Conservation (phyloP, 2,797 vertebrate species). For the Sphenodon punctatus region DNA sequence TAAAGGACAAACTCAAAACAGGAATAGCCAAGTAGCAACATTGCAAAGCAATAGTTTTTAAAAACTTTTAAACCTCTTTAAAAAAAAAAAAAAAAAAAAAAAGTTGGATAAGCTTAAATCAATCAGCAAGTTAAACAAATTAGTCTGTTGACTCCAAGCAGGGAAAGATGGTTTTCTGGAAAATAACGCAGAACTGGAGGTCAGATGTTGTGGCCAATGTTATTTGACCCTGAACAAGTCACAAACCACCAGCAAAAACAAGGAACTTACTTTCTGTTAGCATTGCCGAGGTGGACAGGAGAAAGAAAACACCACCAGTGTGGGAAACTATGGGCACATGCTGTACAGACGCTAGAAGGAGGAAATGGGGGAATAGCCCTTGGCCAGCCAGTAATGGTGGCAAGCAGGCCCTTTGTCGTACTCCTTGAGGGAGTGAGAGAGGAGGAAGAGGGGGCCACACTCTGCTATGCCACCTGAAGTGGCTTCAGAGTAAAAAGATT, state of each 20-base stretch:
- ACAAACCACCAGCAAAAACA: background rate
- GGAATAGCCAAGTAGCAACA: constrained; percentile 63
- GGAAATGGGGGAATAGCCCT: too few species aligned
- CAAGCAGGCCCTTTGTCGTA: too few species aligned
- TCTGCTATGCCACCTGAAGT: too few species aligned
- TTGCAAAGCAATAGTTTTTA: constrained; percentile 60
- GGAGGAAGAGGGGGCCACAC: too few species aligned
- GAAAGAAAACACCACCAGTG: background rate
- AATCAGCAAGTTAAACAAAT: background rate
- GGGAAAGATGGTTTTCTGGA: background rate
- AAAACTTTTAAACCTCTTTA: too few species aligned
- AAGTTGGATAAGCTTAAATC: background rate
- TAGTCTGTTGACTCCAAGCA: background rate
- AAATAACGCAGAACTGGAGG: background rate
- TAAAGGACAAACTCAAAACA: constrained; percentile 67
- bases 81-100: constrained; percentile 42
- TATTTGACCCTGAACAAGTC: background rate
- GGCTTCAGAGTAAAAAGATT: too few species aligned
- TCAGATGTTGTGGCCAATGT: background rate
- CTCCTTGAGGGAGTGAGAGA: too few species aligned
- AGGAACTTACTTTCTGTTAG: background rate
- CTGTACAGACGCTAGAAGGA: background rate
- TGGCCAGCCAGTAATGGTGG: too few species aligned
- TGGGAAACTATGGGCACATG: background rate
- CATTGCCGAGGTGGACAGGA: background rate